Evolutionary conservation across 1,140 invertebrate genomes (phyloP), one percentile per base, ranked within the genome.

Genomic region (Microplitis mediator): DNA sequence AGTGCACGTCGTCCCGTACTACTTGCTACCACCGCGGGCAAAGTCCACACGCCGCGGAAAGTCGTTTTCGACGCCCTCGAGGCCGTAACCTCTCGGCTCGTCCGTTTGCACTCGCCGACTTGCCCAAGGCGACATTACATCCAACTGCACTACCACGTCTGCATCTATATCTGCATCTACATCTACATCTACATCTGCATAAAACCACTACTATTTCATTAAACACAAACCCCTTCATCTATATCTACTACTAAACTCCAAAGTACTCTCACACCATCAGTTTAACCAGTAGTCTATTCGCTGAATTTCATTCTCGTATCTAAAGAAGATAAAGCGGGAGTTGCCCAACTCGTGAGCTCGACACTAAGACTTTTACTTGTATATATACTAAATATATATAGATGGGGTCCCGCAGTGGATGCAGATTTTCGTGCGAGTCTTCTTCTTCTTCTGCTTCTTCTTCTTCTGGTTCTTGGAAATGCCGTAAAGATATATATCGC

Each of bases 271-370:
- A 69, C 50, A 64, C 52, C 51, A 34, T 50, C n/a, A 45, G 9
- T 39, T 9, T 51, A 61, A 34, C 69, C 34, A 50, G 51, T 61
- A 71, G 36, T 35, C 23, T 56, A 61, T 14, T 34, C 45, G 63
- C 31, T 64, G 54, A 72, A 58, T 72, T 72, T 72, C 52, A 72
- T 66, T 60, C 63, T 34, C n/a, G 61, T 72, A 72, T 72, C 70
- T 72, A 60, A 65, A 72, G 70, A 66, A 72, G 70, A 72, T 72
- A 72, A 72, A 72, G 64, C 70, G 70, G 60, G 63, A 72, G 62
- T 72, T 60, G 52, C 51, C 70, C 52, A 72, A 65, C 51, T 66
- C 52, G 64, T 58, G 70, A 66, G 54, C 52, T 16, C 62, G 31
- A 51, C 60, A 14, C 69, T 39, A 35, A 32, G 54, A 54, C 56